Conservation (phyloP, 1,140 invertebrate genomes). For the Heliconius nattereri region DNA sequence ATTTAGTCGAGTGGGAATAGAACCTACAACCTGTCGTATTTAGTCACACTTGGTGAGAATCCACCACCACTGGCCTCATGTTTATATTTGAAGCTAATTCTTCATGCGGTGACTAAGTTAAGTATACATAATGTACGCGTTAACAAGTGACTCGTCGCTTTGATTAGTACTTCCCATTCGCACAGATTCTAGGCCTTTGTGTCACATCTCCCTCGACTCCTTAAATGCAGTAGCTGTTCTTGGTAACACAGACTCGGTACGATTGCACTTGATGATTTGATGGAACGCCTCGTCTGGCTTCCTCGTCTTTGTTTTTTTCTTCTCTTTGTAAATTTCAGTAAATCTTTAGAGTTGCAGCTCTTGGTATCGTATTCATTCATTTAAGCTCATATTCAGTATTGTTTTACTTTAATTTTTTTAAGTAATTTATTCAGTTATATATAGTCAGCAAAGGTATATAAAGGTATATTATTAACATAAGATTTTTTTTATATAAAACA, state of each 20-base stretch:
- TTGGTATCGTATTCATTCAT: no score
- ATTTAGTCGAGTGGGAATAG: no score
- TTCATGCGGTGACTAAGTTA: slow-evolving; percentile 37
- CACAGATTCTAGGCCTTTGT: slow-evolving; percentile 66
- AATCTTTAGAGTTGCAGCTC: not conserved
- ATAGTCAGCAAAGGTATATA: no score
- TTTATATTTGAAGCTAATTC: slow-evolving; percentile 25
- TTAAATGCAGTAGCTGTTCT: slow-evolving; percentile 28
- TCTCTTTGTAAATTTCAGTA: slow-evolving; percentile 10
- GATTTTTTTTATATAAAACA: no score
- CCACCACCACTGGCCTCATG: no score
- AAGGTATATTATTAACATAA: no score
- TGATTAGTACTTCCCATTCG: slow-evolving; percentile 69
- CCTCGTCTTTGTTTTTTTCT: not conserved
- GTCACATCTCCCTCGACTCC: slow-evolving; percentile 37
- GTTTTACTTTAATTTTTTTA: not conserved
- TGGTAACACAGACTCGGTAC: not conserved
- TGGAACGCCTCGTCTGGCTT: not conserved
- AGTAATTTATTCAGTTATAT: not conserved
- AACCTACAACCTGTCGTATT: no score
- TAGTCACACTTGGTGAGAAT: no score
- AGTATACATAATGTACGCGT: slow-evolving; percentile 54
- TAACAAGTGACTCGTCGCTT: slow-evolving; percentile 60
- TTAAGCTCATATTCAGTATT: no score
- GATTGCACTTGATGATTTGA: slow-evolving; percentile 14